A percentile compares a stretch with the other conserved stretches of the same genome.
Conservation (phyloP, 1,140 invertebrate species). For the Zophobas morio region DNA sequence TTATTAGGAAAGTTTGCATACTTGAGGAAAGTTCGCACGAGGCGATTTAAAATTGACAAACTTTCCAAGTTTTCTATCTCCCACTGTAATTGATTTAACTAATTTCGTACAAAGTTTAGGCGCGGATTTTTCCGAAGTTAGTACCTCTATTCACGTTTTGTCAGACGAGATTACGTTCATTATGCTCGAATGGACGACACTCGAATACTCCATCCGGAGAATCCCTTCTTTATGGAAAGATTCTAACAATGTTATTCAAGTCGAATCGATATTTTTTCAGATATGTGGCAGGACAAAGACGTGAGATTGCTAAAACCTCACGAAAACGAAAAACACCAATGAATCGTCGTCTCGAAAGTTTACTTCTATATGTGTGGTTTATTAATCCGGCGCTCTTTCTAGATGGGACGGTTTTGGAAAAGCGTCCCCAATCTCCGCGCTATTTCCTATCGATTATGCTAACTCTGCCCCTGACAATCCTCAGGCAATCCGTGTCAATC, state of each 20-base stretch:
- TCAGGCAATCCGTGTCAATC: too few relatives aligned
- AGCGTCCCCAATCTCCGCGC: too few relatives aligned
- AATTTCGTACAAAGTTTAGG: conserved; percentile 20
- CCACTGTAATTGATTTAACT: conserved; percentile 35
- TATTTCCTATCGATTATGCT: too few relatives aligned
- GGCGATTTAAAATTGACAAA: conserved; percentile 35
- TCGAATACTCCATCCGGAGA: neutral
- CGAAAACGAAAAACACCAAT: too few relatives aligned
- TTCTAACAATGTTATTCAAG: conserved; percentile 4
- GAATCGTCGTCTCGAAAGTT: too few relatives aligned
- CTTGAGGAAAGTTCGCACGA: conserved; percentile 2
- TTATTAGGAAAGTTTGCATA: conserved; percentile 15
- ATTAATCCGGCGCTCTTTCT: too few relatives aligned
- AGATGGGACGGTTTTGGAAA: too few relatives aligned
- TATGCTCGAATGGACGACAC: conserved; percentile 8
- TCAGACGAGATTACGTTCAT: conserved; percentile 28
- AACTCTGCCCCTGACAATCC: too few relatives aligned
- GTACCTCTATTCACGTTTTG: conserved; percentile 5
- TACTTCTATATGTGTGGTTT: too few relatives aligned
- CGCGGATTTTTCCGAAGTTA: neutral
- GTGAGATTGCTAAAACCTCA: too few relatives aligned
- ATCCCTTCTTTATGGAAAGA: neutral
- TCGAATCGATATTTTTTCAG: conserved; percentile 6
- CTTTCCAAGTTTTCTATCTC: neutral
- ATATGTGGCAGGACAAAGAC: too few relatives aligned